Evolutionary conservation across 2,113 vertebrate species (phyloP).

Genomic region (Pedionomus torquatus): DNA sequence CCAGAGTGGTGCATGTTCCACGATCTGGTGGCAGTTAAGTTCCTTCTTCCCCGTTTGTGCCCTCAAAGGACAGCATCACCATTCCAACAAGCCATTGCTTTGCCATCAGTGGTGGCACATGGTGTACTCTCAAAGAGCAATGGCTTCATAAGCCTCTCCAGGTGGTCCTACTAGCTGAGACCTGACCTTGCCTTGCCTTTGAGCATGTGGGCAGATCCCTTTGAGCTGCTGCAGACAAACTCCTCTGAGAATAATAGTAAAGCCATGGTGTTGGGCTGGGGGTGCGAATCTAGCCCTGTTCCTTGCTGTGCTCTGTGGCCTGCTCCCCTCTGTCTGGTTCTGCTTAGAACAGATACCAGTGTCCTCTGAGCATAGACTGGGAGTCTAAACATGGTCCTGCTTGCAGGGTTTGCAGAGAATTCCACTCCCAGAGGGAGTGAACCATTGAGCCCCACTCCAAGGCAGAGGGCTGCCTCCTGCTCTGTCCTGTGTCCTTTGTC

Average conservation of each 20-base stretch:
- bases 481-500: background rate
- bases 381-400: background rate
- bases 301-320: background rate
- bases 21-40: background rate
- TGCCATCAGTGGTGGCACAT: accelerated
- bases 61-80: background rate
- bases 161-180: background rate
- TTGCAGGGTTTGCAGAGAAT: background rate
- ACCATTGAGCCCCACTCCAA: no score
- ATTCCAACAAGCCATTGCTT: background rate
- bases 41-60: background rate
- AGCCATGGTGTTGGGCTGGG: background rate
- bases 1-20: background rate
- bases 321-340: background rate
- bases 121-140: background rate
- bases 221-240: background rate
- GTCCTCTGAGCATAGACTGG: background rate
- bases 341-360: background rate
- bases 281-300: background rate
- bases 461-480: background rate
- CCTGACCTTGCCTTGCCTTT: constrained; percentile 4
- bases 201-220: background rate
- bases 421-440: background rate
- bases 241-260: background rate
- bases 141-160: background rate